Base-by-base conservation (phyloP, 2,888 invertebrate species). In the Leptarthrus brevirostris region DNA sequence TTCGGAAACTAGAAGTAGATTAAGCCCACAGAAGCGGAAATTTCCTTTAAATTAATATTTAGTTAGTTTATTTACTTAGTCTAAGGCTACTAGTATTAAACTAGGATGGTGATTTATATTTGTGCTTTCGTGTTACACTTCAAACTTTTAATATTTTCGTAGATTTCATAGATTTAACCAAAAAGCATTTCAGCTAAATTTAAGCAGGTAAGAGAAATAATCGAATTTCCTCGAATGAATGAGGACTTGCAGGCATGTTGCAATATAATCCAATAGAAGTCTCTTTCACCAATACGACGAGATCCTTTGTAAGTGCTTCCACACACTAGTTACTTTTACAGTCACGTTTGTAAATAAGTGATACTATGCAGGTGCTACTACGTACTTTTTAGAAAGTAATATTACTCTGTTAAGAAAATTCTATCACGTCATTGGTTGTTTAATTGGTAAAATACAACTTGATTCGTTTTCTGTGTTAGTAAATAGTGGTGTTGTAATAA, bases 1-100 rank as follows among this genome's bases (percentile, higher is more conserved):
- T 94, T 85, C 90, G 94, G 81, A 93, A 93, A 85, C 86, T 94
- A 74, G 92, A 93, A 83, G 90, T 95, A 75, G 94, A 95, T 86
- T 94, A 88, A 86, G 64, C n/a, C n/a, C n/a, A n/a, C 3, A n/a
- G 34, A 18, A 18, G 22, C 18, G 12, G 2, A 20, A 18, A 52
- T 18, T 20, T 12, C 1, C 2, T 52, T 16, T 6, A n/a, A 20
- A 10, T 52, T 52, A 14, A 6, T 18, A 10, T 52, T 52, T 52
- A 18, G 22, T 20, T 49, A 6, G 18, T 6, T 52, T 20, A 18
- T 52, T 52, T 52, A n/a, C 18, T 18, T 52, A 5, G 20, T 52
- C 16, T 52, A 20, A 52, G 47, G 14, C 16, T 14, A 47, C n/a
- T 64, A 64, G 64, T 64, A 64, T 64, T 64, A 64, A 44, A 24